A percentile compares a stretch with the other conserved stretches of the same genome.
phyloP scores from a whole-genome alignment of 2,113 vertebrate species.

The Pelmatolapia mariae region DNA sequence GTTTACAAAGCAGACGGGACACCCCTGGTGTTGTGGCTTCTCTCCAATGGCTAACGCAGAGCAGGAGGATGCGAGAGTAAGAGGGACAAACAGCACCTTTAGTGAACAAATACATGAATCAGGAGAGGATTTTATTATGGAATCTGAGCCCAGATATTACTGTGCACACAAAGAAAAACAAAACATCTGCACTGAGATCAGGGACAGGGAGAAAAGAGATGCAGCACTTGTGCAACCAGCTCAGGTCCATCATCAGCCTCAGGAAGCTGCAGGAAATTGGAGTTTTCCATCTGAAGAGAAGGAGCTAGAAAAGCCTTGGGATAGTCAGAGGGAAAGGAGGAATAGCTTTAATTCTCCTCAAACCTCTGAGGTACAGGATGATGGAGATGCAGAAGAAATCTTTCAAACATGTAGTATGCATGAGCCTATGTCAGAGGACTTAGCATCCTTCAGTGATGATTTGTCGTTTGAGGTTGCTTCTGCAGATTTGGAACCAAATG shows the following conservation, averaged over 20 bases:
- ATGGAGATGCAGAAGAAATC: not conserved
- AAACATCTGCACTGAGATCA: not conserved
- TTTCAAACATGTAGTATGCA: not conserved
- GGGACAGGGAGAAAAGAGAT: slow-evolving; percentile 37
- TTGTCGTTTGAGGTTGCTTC: slow-evolving; percentile 31
- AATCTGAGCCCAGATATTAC: slow-evolving; percentile 50
- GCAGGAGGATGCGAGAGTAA: slow-evolving; percentile 45
- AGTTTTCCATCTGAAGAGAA: not conserved
- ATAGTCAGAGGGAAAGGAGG: not conserved
- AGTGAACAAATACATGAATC: not conserved
- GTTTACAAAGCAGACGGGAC: slow-evolving; percentile 62
- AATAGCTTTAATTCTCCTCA: not conserved
- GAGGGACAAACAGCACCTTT: slow-evolving; percentile 26
- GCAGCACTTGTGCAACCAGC: not conserved
- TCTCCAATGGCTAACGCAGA: slow-evolving; percentile 14
- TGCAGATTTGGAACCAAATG: slow-evolving; percentile 69
- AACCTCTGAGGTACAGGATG: not conserved
- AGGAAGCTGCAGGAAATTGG: slow-evolving; percentile 2
- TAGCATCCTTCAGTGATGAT: slow-evolving; percentile 53
- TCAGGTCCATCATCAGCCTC: slow-evolving; percentile 40
- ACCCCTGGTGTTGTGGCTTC: slow-evolving; percentile 60
- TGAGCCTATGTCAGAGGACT: slow-evolving; percentile 47
- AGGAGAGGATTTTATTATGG: not conserved
- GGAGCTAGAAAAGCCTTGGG: not conserved
- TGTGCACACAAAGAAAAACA: not conserved